Evolutionary conservation across 2,113 vertebrate species (phyloP).

Genomic region (Hucho hucho): DNA sequence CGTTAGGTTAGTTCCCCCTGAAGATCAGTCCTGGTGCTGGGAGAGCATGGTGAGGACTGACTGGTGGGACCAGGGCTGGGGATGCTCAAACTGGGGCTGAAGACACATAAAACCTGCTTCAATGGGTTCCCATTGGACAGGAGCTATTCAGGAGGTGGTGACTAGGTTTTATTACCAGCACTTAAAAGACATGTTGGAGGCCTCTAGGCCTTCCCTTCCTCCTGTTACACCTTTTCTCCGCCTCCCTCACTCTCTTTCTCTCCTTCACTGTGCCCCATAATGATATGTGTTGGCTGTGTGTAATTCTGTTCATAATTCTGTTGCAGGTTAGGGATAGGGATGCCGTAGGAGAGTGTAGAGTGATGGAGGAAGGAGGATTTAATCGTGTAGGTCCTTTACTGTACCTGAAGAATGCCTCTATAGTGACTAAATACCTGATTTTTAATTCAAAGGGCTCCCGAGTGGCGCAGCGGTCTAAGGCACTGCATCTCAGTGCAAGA

Average conservation of each 20-base stretch:
- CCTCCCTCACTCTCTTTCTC: background rate
- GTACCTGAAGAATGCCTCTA: slow-evolving; percentile 38
- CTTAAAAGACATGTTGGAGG: slow-evolving; percentile 62
- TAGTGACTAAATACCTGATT: slow-evolving; percentile 39
- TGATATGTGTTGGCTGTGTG: slow-evolving; percentile 59
- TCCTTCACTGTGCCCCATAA: slow-evolving; percentile 59
- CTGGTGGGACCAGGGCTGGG: slow-evolving; percentile 18
- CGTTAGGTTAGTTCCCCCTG: slow-evolving; percentile 27
- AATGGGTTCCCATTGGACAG: slow-evolving; percentile 68
- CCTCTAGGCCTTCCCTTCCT: slow-evolving; percentile 46
- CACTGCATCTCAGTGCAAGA: too few species aligned
- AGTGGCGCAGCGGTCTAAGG: too few species aligned
- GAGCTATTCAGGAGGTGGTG: slow-evolving; percentile 59
- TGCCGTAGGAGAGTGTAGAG: slow-evolving; percentile 6
- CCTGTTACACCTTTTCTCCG: slow-evolving; percentile 25
- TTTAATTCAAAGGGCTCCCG: slow-evolving; percentile 23
- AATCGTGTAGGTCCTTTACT: slow-evolving; percentile 41
- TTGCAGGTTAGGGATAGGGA: slow-evolving; percentile 19
- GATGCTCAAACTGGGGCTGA: slow-evolving; percentile 62
- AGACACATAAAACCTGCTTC: slow-evolving; percentile 62
- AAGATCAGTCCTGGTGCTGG: slow-evolving; percentile 60
- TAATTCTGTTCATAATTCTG: slow-evolving; percentile 64
- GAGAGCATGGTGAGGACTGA: slow-evolving; percentile 63
- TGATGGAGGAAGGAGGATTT: slow-evolving; percentile 59
- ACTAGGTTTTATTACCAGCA: slow-evolving; percentile 69